Base-by-base conservation (phyloP, 2,797 vertebrate species). In the Nothura maculosa region DNA sequence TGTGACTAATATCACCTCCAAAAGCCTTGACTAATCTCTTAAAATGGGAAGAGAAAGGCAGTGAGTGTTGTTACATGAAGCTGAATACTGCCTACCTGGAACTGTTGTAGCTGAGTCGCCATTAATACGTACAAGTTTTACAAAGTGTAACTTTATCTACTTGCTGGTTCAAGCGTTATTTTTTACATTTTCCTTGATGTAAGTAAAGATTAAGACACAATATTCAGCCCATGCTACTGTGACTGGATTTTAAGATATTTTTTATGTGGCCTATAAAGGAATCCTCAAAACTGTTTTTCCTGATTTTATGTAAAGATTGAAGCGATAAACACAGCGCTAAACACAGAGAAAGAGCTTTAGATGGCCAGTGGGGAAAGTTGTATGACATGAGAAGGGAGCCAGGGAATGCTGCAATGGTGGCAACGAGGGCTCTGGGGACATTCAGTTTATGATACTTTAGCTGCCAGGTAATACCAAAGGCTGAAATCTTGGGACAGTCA, bases 191-290 rank as follows among this genome's bases (percentile, higher is more conserved):
- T 48, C 32, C 10, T 55, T 34, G 27, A 12, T 93, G 81, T 57
- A 92, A 78, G 93, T 93, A 96, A 95, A 96, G 34, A 75, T 52
- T 24, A 61, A 57, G 62, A 85, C 30, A 40, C 20, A 34, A 21
- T 77, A 52, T 62, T 87, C 62, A 81, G 81, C 19, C 24, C 86
- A 43, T 47, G 55, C 10, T 58, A 68, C n/a, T 94, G 42, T 82
- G n/a, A 48, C 5, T 50, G 11, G 50, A 69, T 18, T 42, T 60
- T 38, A 57, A 52, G 34, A 19, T 11, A 21, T 69, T 69, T 34
- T 27, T 36, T 24, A 58, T 34, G 6, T 21, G 25, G 3, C 38
- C 32, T 52, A 80, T 19, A 1, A 55, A 81, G 67, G 61, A 58
- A 16, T 6, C 14, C 3, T 55, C 21, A 34, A 16, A 27, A 73